Evolutionary conservation across 2,113 vertebrate genomes (phyloP), one percentile per base, ranked within the genome.

Genomic region (Alexandromys fortis): DNA sequence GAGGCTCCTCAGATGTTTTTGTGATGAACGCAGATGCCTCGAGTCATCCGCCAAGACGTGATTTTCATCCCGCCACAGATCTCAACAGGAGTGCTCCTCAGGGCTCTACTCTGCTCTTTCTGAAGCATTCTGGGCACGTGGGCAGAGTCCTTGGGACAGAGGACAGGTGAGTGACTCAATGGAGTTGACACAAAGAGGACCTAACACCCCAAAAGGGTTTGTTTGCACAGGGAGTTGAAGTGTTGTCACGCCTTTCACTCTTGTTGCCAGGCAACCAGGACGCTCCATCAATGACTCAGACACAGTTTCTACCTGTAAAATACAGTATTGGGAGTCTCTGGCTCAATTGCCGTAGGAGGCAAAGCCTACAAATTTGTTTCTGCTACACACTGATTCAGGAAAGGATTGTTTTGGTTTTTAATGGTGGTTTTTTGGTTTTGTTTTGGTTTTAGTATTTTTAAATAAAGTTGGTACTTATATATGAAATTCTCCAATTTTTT

Each of bases 11-110:
- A 26, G 81, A 49, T 86, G 90, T 38, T 35, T 21, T 35, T 21
- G 45, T 89, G 79, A 95, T 19, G 73, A 72, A 24, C 0, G 0
- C 3, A 2, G 86, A 90, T 52, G 42, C 65, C 42, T 68, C 11
- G 2, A 70, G 95, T 90, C 78, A 82, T 3, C 97, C 94, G 70
- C 94, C 92, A 90, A 97, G 72, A 97, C 82, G 55, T 72, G 42
- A 52, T 94, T 96, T 96, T 77, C 86, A 58, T 95, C 82, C 93
- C 63, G 55, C 45, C n/a, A 73, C 82, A 58, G 22, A 65, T 95
- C 89, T 13, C 70, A 81, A 93, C 70, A 52, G 61, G 72, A 75
- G 28, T 81, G 78, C 75, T 89, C 26, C 92, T 89, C n/a, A 70
- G 49, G 68, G 42, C 72, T 90, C 86, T 28, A 26, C 10, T 63